These are phyloP conservation scores for Sebastes glaucus DNA, from an alignment of 2,797 vertebrate species.

Conservation along the genomic window DNA sequence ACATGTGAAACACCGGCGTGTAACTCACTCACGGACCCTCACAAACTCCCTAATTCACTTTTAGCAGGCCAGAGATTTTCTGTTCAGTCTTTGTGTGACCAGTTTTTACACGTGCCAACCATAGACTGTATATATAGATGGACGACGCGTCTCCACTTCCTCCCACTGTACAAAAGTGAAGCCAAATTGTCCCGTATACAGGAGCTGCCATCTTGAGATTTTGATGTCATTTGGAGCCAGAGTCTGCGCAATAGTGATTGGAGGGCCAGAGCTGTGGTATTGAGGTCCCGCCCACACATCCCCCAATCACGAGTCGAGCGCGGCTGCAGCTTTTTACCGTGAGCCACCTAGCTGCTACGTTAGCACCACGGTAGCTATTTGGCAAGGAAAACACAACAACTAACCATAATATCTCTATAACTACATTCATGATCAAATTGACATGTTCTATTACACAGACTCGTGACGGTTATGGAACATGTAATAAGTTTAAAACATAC, in stretches of 20 bases:
- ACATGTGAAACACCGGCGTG: not conserved
- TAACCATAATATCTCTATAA: not conserved
- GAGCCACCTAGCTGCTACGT: rapidly evolving
- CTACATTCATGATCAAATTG: not conserved
- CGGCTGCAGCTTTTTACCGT: not conserved
- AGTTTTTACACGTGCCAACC: not conserved
- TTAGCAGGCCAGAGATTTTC: not conserved
- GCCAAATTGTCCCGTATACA: not conserved
- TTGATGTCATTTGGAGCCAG: not conserved
- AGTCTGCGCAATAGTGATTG: not conserved
- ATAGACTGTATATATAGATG: not conserved
- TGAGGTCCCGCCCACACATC: too few species aligned
- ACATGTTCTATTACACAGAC: not conserved
- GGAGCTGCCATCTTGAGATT: not conserved
- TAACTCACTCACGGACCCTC: not conserved
- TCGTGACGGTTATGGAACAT: not conserved
- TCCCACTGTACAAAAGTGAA: not conserved
- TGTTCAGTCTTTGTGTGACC: not conserved
- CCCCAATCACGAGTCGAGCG: not conserved
- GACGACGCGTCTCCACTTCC: not conserved
- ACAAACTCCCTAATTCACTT: not conserved
- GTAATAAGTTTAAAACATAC: too few species aligned
- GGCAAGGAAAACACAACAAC: too few species aligned
- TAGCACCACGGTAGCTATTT: not conserved
- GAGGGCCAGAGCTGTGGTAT: rapidly evolving